Evolutionary conservation across 2,888 invertebrate species (phyloP), one percentile per base, ranked within the genome.

Genomic region (Pristionchus maxplancki): DNA sequence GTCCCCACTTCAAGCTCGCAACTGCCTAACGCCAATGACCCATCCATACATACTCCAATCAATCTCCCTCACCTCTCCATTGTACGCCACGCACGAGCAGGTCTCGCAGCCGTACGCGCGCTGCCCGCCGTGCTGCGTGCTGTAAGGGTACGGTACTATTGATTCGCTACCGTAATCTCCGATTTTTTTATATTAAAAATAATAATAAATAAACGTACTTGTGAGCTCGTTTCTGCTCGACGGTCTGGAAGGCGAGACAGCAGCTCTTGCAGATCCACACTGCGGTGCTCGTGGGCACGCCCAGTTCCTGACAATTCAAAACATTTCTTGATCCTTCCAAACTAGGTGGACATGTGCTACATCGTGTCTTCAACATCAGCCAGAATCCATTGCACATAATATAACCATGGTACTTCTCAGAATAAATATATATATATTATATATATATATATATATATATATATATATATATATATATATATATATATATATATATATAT

Each of bases 91-190:
- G 58, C 58, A 71, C 3, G 86, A 67, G 71, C 86, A 87, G 1
- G 48, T 17, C 40, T 87, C 50, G 71, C 86, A 87, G 48, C 44
- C 48, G 24, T 50, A 50, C 24, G 37, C n/a, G 9, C 17, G 44
- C 34, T 87, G 37, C 9, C 50, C 48, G 50, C 50, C 48, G 86
- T 87, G 86, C 86, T 87, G 86, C 31, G n/a, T 48, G 9, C 86
- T 87, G 58, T 44, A 11, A 44, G 44, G 11, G 11, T 44, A 34
- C 17, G 37, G 44, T 44, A 44, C 11, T 44, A 44, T 44, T 44
- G 44, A 44, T 44, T 0, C 11, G 31, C 2, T 71, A 71, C 71
- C 71, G 37, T 71, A 71, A 37, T 37, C 37, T 40, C 31, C 2
- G 17, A 20, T 50, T 20, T 13, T 50, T 20, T 9, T 15, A 11